These are phyloP conservation scores for Sebastes umbrosus DNA, from an alignment of 2,797 vertebrate genomes.

Conservation along the genomic window DNA sequence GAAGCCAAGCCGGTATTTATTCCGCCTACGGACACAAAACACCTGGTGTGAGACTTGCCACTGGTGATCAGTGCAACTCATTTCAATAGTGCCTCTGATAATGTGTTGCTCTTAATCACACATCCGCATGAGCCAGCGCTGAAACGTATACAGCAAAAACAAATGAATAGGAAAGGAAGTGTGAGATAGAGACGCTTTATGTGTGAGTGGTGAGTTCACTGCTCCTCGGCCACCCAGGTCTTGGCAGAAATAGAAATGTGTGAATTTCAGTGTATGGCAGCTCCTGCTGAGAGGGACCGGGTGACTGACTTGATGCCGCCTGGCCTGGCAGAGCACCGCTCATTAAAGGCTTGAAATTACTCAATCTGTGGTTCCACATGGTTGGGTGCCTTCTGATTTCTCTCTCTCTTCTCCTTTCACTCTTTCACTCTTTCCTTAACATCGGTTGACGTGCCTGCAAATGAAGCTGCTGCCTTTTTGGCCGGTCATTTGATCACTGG, in stretches of 20 bases:
- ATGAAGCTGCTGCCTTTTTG: constrained; percentile 39
- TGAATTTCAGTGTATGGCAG: constrained; percentile 56
- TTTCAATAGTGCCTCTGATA: constrained; percentile 61
- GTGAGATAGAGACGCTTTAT: neutral
- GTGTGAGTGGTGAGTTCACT: constrained; percentile 13
- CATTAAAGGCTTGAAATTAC: constrained; percentile 74
- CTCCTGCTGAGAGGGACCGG: constrained; percentile 52
- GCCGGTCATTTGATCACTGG: constrained; percentile 49
- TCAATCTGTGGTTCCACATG: constrained; percentile 70
- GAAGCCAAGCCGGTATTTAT: constrained; percentile 53
- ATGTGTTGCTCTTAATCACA: constrained; percentile 64
- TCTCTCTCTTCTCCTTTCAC: constrained; percentile 3
- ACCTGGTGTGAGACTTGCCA: constrained; percentile 66
- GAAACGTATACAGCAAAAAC: constrained; percentile 29
- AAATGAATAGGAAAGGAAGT: constrained; percentile 20
- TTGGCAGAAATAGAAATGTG: constrained; percentile 43
- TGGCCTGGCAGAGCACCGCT: constrained; percentile 59
- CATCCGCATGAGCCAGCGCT: constrained; percentile 25
- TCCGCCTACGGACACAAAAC: constrained; percentile 59
- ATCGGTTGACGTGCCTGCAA: constrained; percentile 52
- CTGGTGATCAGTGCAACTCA: constrained; percentile 46
- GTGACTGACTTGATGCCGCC: constrained; percentile 60
- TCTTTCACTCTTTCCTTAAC: constrained; percentile 23
- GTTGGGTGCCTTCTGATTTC: constrained; percentile 42
- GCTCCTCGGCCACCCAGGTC: constrained; percentile 26